Evolutionary conservation across 1,140 invertebrate species (phyloP), one percentile per base, ranked within the genome.

Genomic region (Drosophila pseudoananassae): DNA sequence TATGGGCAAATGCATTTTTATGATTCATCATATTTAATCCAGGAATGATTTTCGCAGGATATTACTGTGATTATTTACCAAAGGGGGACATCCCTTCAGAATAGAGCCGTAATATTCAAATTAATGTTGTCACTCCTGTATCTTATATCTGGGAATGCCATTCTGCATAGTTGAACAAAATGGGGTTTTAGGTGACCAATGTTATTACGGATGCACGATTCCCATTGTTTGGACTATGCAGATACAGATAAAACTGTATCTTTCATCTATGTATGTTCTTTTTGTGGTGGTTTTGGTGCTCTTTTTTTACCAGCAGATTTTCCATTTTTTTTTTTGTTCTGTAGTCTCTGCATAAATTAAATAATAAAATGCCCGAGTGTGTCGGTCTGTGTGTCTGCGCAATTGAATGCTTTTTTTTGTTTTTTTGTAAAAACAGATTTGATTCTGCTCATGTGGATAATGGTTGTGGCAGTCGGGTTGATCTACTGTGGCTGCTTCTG

Each of bases 331-430:
- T 50, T 60, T 52, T 76, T 82, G 70, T 76, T 76, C 70, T 76
- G 71, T 69, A 56, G 66, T 69, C 70, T 77, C 64, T 49, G 78
- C 82, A 90, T 90, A 90, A 90, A 90, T 90, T 90, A 90, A 90
- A 87, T 90, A 90, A 90, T 90, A 90, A 90, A 90, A 77, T 72
- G 57, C 46, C 66, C 63, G 33, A 82, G 47, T 74, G 52, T 76
- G 66, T 71, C 58, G 60, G 61, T 82, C 69, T 71, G 65, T 65
- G 61, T 82, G 74, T 73, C 52, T 64, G 66, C 69, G 69, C 57
- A 60, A 54, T 61, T 84, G 79, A 73, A 52, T 74, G 51, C 59
- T 38, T 56, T 57, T 51, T 61, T 36, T 60, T 50, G 76, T 50
- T 71, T 38, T 66, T 77, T 56, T 65, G 60, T 85, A 73, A 73